A percentile compares a stretch with the other conserved stretches of the same genome.
Evolutionary conservation across 2,888 invertebrate species (phyloP).

Genomic region (Eledona agricola): DNA sequence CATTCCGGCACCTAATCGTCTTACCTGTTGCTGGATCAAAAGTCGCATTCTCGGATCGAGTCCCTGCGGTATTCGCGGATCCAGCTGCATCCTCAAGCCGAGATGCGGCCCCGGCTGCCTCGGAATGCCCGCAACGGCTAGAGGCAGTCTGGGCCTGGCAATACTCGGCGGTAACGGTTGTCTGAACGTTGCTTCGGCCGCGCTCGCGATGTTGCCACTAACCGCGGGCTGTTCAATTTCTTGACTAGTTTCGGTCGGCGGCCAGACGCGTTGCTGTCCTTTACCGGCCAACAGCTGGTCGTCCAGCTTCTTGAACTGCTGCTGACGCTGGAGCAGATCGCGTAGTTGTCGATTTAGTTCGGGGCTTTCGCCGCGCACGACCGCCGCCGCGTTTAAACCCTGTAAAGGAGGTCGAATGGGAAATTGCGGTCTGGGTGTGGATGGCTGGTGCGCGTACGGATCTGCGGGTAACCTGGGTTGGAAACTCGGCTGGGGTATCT

Average conservation of each 20-base stretch:
- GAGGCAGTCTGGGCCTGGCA: conserved; percentile 65
- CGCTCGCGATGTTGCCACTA: conserved; percentile 43
- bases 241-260: conserved; percentile 56
- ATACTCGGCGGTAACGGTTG: conserved; percentile 73
- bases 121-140: conserved; percentile 49
- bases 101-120: conserved; percentile 52
- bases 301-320: conserved; percentile 70
- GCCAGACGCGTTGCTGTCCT: conserved; percentile 66
- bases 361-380: conserved; percentile 57
- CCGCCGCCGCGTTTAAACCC: conserved; percentile 42
- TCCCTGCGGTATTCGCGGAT: conserved; percentile 63
- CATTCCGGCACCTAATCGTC: conserved; percentile 35
- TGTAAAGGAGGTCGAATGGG: conserved; percentile 42
- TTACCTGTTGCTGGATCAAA: conserved; percentile 61
- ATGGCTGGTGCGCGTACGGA: conserved; percentile 66
- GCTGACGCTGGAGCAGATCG: conserved; percentile 82
- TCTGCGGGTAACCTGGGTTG: conserved; percentile 57
- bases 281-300: conserved; percentile 58
- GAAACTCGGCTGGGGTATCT: conserved; percentile 57
- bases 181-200: conserved; percentile 72
- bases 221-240: conserved; percentile 50
- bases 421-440: conserved; percentile 64
- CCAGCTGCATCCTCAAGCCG: conserved; percentile 57
- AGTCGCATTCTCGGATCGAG: conserved; percentile 62
- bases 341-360: conserved; percentile 79